These are phyloP conservation scores for Antennarius striatus DNA, from an alignment of 2,113 vertebrate genomes.

Conservation along the genomic window DNA sequence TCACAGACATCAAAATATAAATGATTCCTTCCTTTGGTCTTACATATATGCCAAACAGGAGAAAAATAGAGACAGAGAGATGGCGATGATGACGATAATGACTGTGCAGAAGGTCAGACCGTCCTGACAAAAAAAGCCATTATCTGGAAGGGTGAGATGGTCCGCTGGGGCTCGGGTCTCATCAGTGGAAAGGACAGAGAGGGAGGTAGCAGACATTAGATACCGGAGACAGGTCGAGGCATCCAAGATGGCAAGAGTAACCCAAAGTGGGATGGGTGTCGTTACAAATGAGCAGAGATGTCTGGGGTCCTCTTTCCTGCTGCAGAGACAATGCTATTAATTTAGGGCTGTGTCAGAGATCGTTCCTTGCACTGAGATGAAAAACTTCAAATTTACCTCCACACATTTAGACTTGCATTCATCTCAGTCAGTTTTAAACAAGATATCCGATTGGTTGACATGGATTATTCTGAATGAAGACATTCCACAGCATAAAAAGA, in stretches of 20 bases:
- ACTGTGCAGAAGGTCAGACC: slow-evolving; percentile 54
- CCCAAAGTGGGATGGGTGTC: slow-evolving; percentile 32
- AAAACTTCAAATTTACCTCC: not conserved
- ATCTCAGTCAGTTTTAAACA: no score
- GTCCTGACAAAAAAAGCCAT: slow-evolving; percentile 51
- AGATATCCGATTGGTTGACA: no score
- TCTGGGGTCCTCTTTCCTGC: not conserved
- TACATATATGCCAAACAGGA: slow-evolving; percentile 8
- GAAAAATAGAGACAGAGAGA: slow-evolving; percentile 19
- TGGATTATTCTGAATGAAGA: no score
- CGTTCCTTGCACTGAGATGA: not conserved
- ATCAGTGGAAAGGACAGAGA: slow-evolving; percentile 50
- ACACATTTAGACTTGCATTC: not conserved
- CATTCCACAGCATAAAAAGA: no score
- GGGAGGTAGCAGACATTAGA: slow-evolving; percentile 30
- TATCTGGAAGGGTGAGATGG: slow-evolving; percentile 41
- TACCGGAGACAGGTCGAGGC: slow-evolving; percentile 20
- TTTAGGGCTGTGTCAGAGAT: not conserved
- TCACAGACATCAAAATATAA: not conserved
- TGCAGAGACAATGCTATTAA: slow-evolving; percentile 7
- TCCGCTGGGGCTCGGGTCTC: slow-evolving; percentile 40
- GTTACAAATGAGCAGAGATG: slow-evolving; percentile 4
- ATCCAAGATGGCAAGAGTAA: slow-evolving; percentile 34
- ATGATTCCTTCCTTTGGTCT: not conserved
- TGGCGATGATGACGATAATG: slow-evolving; percentile 12